These are phyloP conservation scores for Drosophila melanosoma DNA, from an alignment of 2,888 invertebrate genomes.

Conservation along the genomic window DNA sequence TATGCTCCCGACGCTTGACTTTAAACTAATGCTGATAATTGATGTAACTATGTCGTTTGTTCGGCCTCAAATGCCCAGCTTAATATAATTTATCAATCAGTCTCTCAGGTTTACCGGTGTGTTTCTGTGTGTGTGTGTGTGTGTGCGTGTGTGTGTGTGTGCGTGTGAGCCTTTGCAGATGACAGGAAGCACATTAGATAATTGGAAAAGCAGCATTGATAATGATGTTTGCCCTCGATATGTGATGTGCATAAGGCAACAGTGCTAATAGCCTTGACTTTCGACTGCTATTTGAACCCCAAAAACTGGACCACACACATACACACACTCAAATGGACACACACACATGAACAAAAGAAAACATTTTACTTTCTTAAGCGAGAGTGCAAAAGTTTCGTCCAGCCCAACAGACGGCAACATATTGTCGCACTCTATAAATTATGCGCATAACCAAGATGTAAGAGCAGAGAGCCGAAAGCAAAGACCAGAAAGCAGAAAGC, in stretches of 20 bases:
- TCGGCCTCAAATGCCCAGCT: conserved; percentile 31
- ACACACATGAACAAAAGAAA: conserved; percentile 25
- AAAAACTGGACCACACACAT: conserved; percentile 38
- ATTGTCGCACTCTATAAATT: conserved; percentile 81
- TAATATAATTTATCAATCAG: conserved; percentile 75
- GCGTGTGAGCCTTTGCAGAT: conserved; percentile 14
- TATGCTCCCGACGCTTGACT: conserved; percentile 46
- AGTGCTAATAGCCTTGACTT: conserved; percentile 64
- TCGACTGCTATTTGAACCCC: conserved; percentile 47
- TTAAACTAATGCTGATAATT: conserved; percentile 74
- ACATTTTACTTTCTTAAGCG: conserved; percentile 61
- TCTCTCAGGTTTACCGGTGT: neutral
- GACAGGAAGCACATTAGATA: conserved; percentile 53
- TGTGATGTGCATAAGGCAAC: neutral
- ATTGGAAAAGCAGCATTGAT: conserved; percentile 53
- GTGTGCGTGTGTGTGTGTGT: conserved; percentile 1
- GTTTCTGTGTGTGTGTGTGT: neutral
- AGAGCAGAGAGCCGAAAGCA: conserved; percentile 25
- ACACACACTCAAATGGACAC: neutral
- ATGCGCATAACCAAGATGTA: conserved; percentile 74
- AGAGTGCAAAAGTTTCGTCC: conserved; percentile 62
- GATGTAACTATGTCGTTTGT: conserved; percentile 69
- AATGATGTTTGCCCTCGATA: conserved; percentile 30
- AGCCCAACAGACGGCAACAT: conserved; percentile 64
- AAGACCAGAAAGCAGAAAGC: conserved; percentile 27